Percentiles rank a stretch among this genome's conserved stretches.
phyloP scores from a whole-genome alignment of 53 echinoderm and acorn worm genomes.

The Luidia sarsii region DNA sequence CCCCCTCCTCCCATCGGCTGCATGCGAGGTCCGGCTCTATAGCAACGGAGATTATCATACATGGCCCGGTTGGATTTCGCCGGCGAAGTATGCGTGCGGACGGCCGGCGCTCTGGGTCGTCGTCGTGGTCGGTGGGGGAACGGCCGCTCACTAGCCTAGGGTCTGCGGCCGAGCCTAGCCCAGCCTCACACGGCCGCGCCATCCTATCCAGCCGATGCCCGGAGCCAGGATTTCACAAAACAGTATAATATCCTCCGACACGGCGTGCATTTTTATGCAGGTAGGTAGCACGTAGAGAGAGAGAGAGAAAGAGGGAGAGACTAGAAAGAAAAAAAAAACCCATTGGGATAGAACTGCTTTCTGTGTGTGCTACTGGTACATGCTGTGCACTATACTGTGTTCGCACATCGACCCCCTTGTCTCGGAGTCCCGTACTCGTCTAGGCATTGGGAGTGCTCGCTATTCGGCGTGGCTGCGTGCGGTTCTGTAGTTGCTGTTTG shows the following conservation, averaged over 20 bases:
- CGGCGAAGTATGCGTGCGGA: background rate
- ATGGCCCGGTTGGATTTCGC: conserved; percentile 18
- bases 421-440: no score
- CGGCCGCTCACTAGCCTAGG: background rate
- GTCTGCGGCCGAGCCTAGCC: conserved; percentile 15
- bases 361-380: no score
- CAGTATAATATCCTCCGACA: conserved; percentile 47
- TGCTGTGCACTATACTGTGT: conserved; percentile 18
- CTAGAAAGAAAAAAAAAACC: no score
- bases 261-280: conserved; percentile 56
- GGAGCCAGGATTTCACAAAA: conserved; percentile 50
- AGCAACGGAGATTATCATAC: no score
- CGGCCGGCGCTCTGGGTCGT: no score
- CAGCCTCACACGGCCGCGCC: conserved; percentile 52
- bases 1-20: no score
- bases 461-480: no score
- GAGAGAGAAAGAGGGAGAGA: background rate
- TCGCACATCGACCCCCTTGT: no score
- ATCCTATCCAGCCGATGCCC: conserved; percentile 42
- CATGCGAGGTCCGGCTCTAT: no score
- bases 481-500: no score
- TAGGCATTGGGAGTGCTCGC: no score
- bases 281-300: conserved; percentile 27
- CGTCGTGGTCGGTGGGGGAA: conserved; percentile 8
- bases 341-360: no score